Percentiles rank a stretch among this genome's conserved stretches.
Evolutionary conservation across 2,113 vertebrate genomes (phyloP).

Genomic region (Oostethus manadensis): DNA sequence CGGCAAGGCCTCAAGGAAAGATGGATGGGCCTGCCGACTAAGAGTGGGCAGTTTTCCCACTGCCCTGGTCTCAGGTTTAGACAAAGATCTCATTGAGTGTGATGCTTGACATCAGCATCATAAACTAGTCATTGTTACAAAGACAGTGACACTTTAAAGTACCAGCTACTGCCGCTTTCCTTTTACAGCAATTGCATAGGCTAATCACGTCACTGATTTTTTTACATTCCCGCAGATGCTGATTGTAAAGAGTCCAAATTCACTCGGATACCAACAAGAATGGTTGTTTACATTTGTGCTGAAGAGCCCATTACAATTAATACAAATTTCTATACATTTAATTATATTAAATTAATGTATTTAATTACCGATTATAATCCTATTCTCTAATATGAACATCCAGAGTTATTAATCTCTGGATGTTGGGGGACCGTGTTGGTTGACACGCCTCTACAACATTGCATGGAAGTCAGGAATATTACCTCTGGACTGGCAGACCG

Average conservation of each 20-base stretch:
- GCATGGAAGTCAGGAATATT: no score
- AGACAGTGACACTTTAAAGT: constrained; percentile 96
- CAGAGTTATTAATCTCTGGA: no score
- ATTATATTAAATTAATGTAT: no score
- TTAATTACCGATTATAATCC: no score
- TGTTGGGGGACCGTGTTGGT: no score
- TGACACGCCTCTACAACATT: no score
- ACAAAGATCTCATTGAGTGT: constrained; percentile 99
- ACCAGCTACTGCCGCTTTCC: constrained; percentile 80
- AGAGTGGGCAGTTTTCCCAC: constrained; percentile 95
- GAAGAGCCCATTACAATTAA: not conserved
- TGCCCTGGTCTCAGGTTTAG: constrained; percentile 86
- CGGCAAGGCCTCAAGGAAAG: constrained; percentile 81
- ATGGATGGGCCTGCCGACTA: constrained; percentile 93
- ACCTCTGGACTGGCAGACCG: no score
- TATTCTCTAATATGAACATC: no score
- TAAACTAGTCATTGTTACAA: constrained; percentile 98
- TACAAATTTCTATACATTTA: no score
- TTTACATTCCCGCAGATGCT: constrained; percentile 42
- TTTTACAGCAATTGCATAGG: constrained; percentile 75
- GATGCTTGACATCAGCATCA: constrained; percentile 97
- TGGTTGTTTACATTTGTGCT: constrained; percentile 67
- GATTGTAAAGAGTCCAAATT: constrained; percentile 77
- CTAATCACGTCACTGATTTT: constrained; percentile 74
- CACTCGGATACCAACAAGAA: constrained; percentile 78